Evolutionary conservation across 2,797 vertebrate species (phyloP), one percentile per base, ranked within the genome.

Genomic region (Trachurus trachurus): DNA sequence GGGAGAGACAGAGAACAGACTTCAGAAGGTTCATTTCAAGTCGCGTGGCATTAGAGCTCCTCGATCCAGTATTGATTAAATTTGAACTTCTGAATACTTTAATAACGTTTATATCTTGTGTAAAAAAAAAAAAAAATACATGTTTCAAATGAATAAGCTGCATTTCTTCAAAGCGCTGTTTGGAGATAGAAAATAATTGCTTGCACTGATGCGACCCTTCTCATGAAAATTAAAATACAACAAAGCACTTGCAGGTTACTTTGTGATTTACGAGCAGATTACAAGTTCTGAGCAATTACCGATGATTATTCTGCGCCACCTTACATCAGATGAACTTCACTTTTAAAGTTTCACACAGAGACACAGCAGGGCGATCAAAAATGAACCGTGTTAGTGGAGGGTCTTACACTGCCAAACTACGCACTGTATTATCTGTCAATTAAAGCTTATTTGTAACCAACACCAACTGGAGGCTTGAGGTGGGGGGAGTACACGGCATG

Each of bases 131-230:
- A 26, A 26, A 26, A 26, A 26, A 26, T 66, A 76, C 56, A 80
- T 17, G 42, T 67, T 69, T 65, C 42, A 54, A 84, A 77, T 37
- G 3, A 76, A 87, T 82, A 56, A 88, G 66, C 10, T 10, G 0
- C 19, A 79, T 78, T 66, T 44, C 63, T 76, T 88, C 64, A 83
- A 84, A 89, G 85, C 29, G 6, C 26, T 45, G 60, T 78, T 81
- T 77, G 74, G 53, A 82, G 82, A 83, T 71, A 39, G 66, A 80
- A 82, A 83, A 78, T 81, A 89, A 89, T 83, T 88, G 77, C 81
- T 74, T 87, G 84, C 57, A 74, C 83, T n/a, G 56, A 71, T 65
- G 50, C 29, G 40, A 83, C 63, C 66, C 56, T 53, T 63, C 49
- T 72, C 34, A 31, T 66, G 49, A 74, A 85, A 82, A 82, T 76